Evolutionary conservation across 2,797 vertebrate genomes (phyloP), one percentile per base, ranked within the genome.

Genomic region (Catharus ustulatus): DNA sequence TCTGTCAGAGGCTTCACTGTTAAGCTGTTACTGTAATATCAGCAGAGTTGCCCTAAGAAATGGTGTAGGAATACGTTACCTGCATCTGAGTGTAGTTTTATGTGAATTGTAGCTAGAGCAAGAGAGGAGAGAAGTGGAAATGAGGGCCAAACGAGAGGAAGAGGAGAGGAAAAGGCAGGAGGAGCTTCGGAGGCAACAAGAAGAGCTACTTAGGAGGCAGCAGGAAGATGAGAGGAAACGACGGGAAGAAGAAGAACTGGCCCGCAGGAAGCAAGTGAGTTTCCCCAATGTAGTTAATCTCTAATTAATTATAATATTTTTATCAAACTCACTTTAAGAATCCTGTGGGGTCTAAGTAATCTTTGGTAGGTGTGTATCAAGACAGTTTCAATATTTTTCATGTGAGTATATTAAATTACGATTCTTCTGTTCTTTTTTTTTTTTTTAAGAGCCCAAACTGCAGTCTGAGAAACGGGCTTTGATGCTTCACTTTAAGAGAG

Each of bases 131-230:
- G 99, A 99, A 93, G 98, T 98, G 90, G 99, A 99, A 97, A 97
- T 99, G 87, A 98, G 99, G 97, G 99, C 98, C 92, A 99, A 99
- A 98, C 98, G 98, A 95, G 99, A 99, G 97, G 99, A 99, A 88
- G 99, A 99, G 91, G 99, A 99, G 88, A 97, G 98, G 96, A 99
- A 99, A 96, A 98, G 98, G 62, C 97, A 99, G 96, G 99, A 99
- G 96, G 98, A 98, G 32, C 97, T 99, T 91, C 98, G 98, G 52
- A 98, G 98, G 91, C 98, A 99, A 93, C 97, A 99, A 95, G 99
- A 99, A 95, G 98, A 98, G 62, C 96, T 99, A 83, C 98, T 98
- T 74, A 99, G 99, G 95, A 98, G 98, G 61, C 97, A 98, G 90
- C 98, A 98, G 95, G 98, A 98, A 92, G 99, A 99, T 91, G 99